A percentile compares a stretch with the other conserved stretches of the same genome.
Evolutionary conservation across 2,888 invertebrate species (phyloP).

Genomic region (Sphinx pinastri): DNA sequence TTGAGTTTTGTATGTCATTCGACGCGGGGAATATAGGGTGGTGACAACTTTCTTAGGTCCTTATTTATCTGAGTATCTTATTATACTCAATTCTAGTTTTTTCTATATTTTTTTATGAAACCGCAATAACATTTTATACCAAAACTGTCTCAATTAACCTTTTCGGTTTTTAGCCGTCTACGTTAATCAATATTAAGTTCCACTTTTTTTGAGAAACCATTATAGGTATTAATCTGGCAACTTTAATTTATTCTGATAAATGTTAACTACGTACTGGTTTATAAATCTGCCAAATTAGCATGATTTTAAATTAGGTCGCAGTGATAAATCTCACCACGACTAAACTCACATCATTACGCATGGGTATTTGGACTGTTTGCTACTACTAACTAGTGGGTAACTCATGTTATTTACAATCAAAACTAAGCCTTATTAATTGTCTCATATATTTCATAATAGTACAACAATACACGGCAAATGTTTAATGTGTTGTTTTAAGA

Average conservation of each 20-base stretch:
- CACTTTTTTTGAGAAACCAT: too few species aligned
- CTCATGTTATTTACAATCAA: background rate
- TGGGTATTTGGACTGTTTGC: background rate
- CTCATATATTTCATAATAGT: background rate
- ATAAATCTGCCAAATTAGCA: too few species aligned
- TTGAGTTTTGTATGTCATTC: conserved; percentile 46
- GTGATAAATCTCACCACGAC: too few species aligned
- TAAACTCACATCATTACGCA: background rate
- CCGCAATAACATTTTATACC: too few species aligned
- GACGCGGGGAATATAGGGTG: conserved; percentile 38
- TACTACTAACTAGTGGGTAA: too few species aligned
- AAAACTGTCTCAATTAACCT: too few species aligned
- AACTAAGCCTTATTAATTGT: background rate
- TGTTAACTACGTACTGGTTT: too few species aligned
- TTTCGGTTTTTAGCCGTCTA: too few species aligned
- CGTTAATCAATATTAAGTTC: too few species aligned
- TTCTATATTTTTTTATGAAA: background rate
- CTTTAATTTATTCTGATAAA: too few species aligned
- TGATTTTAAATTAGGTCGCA: too few species aligned
- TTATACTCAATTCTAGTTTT: background rate
- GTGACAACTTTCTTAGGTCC: background rate
- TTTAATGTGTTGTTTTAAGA: conserved; percentile 73
- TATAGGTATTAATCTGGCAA: too few species aligned
- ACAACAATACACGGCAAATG: conserved; percentile 53
- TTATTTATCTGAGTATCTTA: background rate